Conservation (phyloP, 2,113 vertebrate genomes). For the Sphyrna mokarran region DNA sequence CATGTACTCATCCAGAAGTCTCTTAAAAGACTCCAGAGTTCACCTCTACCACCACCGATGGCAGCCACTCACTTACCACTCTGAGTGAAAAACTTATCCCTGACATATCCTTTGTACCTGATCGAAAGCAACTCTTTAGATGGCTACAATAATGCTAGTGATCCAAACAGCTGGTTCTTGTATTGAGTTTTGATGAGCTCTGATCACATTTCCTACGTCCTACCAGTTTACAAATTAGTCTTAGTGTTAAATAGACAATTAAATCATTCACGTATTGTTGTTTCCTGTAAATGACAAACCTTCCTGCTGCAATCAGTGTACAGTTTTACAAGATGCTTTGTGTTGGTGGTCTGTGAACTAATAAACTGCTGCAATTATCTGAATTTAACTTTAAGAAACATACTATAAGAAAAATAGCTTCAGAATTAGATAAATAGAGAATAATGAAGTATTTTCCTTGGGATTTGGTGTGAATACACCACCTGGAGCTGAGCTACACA, state of each 20-base stretch:
- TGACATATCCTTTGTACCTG: too few relatives aligned
- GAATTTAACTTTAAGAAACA: neutral
- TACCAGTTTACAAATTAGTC: neutral
- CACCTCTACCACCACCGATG: too few relatives aligned
- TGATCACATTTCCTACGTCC: neutral
- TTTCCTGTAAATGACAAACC: neutral
- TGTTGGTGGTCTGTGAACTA: neutral
- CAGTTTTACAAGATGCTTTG: neutral
- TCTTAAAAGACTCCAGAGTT: too few relatives aligned
- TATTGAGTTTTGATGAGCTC: neutral
- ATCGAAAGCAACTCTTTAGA: neutral
- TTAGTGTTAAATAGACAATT: neutral
- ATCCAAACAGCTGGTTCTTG: neutral
- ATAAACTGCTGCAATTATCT: neutral
- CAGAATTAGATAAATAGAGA: neutral
- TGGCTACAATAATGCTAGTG: neutral
- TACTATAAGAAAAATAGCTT: neutral
- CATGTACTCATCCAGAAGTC: too few relatives aligned
- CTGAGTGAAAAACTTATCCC: too few relatives aligned
- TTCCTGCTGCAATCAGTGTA: neutral
- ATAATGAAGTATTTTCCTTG: neutral
- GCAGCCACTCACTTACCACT: too few relatives aligned
- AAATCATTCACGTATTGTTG: neutral
- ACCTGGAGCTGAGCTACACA: neutral
- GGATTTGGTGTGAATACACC: neutral